These are phyloP conservation scores for Parauchenoglanis ngamensis DNA, from an alignment of 2,797 vertebrate genomes.

Conservation along the genomic window DNA sequence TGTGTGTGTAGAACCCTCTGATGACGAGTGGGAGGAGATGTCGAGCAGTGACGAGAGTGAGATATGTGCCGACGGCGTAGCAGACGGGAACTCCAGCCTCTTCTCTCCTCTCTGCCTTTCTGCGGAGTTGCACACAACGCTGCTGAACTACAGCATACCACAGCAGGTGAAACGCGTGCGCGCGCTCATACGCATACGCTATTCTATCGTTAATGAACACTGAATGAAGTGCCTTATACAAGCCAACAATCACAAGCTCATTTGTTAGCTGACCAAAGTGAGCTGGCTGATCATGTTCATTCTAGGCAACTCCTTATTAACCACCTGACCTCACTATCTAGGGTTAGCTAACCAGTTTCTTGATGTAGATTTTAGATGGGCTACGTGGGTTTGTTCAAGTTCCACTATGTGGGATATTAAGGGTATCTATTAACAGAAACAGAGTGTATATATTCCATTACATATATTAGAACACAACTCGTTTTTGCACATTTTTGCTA, in stretches of 20 bases:
- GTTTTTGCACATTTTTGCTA: too few relatives aligned
- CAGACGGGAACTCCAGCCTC: slow-evolving; percentile 74
- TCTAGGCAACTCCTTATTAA: neutral
- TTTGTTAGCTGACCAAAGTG: neutral
- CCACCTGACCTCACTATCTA: neutral
- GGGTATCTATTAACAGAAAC: too few relatives aligned
- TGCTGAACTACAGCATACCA: slow-evolving; percentile 86
- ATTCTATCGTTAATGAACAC: neutral
- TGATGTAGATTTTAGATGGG: neutral
- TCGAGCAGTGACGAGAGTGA: slow-evolving; percentile 96
- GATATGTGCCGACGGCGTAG: slow-evolving; percentile 77
- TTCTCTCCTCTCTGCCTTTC: slow-evolving; percentile 93
- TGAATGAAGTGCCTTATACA: neutral
- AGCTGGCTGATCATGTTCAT: neutral
- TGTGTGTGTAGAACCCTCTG: slow-evolving; percentile 81
- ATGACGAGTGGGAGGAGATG: slow-evolving; percentile 94
- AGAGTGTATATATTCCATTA: too few relatives aligned
- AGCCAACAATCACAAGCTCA: neutral
- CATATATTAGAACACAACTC: too few relatives aligned
- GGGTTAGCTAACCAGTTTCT: neutral
- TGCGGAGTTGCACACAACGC: slow-evolving; percentile 84
- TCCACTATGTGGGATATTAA: too few relatives aligned
- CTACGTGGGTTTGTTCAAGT: neutral
- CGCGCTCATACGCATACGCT: neutral
- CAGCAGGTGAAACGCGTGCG: slow-evolving; percentile 79